These are phyloP conservation scores for Lasaia peninsularis DNA, from an alignment of 1,140 invertebrate species.

Conservation along the genomic window DNA sequence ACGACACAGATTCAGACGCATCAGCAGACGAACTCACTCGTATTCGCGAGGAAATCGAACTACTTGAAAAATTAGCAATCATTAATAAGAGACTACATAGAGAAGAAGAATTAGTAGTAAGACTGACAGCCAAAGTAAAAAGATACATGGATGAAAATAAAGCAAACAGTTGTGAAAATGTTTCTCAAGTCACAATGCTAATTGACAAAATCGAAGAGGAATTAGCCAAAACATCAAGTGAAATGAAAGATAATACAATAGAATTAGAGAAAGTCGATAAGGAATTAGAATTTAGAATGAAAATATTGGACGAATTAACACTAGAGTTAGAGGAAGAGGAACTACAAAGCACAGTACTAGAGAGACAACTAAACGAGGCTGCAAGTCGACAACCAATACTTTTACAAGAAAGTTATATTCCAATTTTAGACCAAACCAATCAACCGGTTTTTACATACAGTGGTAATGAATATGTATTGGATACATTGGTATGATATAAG, in stretches of 20 bases:
- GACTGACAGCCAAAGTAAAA: constrained; percentile 82
- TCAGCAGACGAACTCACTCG: constrained; percentile 72
- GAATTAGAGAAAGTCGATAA: constrained; percentile 81
- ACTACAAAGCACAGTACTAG: constrained; percentile 71
- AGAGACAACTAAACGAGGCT: constrained; percentile 63
- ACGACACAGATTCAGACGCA: constrained; percentile 74
- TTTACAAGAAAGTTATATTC: constrained; percentile 66
- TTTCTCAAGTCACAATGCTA: constrained; percentile 69
- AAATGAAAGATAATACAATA: constrained; percentile 80
- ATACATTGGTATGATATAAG: constrained; percentile 72
- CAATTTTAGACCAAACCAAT: constrained; percentile 57
- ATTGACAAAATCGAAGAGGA: constrained; percentile 75
- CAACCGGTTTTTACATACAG: constrained; percentile 41
- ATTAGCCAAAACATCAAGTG: constrained; percentile 78
- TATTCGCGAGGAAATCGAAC: constrained; percentile 80
- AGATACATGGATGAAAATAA: constrained; percentile 80
- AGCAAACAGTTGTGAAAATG: constrained; percentile 77
- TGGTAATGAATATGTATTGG: constrained; percentile 57
- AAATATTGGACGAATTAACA: constrained; percentile 80
- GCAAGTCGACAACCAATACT: constrained; percentile 65
- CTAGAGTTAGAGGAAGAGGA: constrained; percentile 81
- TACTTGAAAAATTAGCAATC: constrained; percentile 84
- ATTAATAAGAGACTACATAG: constrained; percentile 84
- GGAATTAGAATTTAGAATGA: constrained; percentile 80
- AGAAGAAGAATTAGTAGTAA: constrained; percentile 83